phyloP scores from a whole-genome alignment of 2,888 invertebrate species.

The Pelosia muscerda region DNA sequence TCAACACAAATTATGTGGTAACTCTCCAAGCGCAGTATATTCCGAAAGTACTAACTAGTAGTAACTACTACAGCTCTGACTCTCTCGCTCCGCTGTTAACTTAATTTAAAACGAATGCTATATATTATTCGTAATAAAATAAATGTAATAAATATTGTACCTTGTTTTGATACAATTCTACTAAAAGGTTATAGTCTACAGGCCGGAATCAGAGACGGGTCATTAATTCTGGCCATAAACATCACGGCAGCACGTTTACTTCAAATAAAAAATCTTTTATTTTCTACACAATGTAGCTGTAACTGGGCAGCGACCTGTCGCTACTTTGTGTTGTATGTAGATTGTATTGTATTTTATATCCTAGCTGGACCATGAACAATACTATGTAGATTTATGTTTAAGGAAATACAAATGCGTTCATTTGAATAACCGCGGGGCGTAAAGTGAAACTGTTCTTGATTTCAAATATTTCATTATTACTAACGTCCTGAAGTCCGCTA shows the following conservation, averaged over 20 bases:
- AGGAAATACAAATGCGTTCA: not conserved
- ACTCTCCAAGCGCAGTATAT: not conserved
- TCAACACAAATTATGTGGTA: not conserved
- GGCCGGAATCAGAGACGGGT: constrained; percentile 18
- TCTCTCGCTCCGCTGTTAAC: not conserved
- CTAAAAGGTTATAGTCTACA: constrained; percentile 4
- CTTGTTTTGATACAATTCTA: constrained; percentile 10
- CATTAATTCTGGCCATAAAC: constrained; percentile 21
- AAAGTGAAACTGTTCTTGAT: not conserved
- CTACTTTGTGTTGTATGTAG: constrained; percentile 8
- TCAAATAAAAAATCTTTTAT: constrained; percentile 24
- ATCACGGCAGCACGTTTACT: constrained; percentile 16
- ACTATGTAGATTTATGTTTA: not conserved
- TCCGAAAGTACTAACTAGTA: not conserved
- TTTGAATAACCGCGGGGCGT: not conserved
- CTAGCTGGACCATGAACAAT: not conserved
- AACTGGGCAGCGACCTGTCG: constrained; percentile 7
- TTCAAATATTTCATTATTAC: not conserved
- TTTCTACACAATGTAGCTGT: constrained; percentile 20
- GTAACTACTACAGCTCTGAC: not conserved
- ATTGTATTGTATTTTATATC: constrained; percentile 5
- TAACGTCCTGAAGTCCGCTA: no score
- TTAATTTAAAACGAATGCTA: not conserved
- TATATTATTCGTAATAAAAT: not conserved
- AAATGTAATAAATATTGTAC: not conserved